Conservation (phyloP, 2,797 vertebrate species). For the Protonibea diacanthus region DNA sequence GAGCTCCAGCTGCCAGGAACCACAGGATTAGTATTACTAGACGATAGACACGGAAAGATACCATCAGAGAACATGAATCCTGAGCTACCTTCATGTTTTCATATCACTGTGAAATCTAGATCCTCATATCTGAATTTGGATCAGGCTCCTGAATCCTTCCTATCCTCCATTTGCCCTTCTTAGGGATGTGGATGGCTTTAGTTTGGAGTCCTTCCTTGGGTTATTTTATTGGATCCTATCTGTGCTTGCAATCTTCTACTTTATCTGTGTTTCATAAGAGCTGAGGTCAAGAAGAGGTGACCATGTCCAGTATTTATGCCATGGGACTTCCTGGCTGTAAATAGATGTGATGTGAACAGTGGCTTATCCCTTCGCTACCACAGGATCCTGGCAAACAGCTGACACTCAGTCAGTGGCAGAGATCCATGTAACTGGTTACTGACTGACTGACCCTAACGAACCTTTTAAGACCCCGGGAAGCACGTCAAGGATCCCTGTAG, state of each 20-base stretch:
- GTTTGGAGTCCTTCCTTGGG: neutral
- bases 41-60: neutral
- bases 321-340: conserved; percentile 29
- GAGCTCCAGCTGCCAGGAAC: conserved; percentile 1
- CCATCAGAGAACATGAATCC: neutral
- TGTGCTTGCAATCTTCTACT: neutral
- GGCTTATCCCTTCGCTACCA: conserved; percentile 31
- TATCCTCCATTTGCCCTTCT: conserved; percentile 3
- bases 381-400: conserved; percentile 11
- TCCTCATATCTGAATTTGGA: conserved; percentile 7
- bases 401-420: neutral
- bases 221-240: neutral
- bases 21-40: conserved; percentile 1
- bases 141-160: conserved; percentile 2
- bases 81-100: neutral
- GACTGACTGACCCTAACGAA: neutral
- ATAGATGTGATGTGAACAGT: conserved; percentile 44
- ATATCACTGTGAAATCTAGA: conserved; percentile 26
- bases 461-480: too few species aligned
- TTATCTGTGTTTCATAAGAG: conserved; percentile 46
- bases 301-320: conserved; percentile 31
- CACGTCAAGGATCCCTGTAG: too few species aligned
- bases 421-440: conserved; percentile 1
- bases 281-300: conserved; percentile 36
- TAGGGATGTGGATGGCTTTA: neutral